A percentile compares a stretch with the other conserved stretches of the same genome.
These are phyloP conservation scores for Cochlearius cochlearius DNA, from an alignment of 2,113 vertebrate genomes.

Conservation along the genomic window DNA sequence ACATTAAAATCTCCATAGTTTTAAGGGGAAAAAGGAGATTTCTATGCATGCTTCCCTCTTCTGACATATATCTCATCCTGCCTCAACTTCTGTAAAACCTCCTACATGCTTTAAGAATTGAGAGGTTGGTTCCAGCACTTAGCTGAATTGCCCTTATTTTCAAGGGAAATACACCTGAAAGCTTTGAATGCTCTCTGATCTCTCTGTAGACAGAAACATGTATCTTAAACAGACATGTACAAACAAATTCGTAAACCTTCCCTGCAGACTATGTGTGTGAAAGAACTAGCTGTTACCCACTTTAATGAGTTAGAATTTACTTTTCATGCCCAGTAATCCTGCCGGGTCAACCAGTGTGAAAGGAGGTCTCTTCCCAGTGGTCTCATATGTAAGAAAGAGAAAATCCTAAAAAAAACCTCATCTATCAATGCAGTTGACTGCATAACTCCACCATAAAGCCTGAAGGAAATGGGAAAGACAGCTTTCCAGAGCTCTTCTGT, in stretches of 20 bases:
- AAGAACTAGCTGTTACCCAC: not conserved
- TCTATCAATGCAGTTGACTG: not conserved
- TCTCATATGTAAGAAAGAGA: not conserved
- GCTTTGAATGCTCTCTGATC: not conserved
- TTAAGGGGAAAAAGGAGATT: fast-evolving
- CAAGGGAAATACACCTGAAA: not conserved
- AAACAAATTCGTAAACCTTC: not conserved
- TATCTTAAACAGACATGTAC: not conserved
- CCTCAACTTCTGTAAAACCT: not conserved
- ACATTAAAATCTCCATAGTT: not conserved
- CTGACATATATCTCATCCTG: not conserved
- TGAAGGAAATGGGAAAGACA: not conserved
- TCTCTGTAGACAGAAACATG: not conserved
- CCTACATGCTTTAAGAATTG: not conserved
- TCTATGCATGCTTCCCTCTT: not conserved
- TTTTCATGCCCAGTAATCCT: not conserved
- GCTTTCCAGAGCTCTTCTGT: not conserved
- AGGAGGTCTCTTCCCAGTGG: not conserved
- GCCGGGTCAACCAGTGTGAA: not conserved
- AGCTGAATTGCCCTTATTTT: not conserved
- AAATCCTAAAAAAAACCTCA: not conserved
- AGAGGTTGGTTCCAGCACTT: not conserved
- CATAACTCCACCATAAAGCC: not conserved
- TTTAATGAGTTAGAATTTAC: not conserved
- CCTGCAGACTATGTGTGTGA: not conserved